Evolutionary conservation across 2,797 vertebrate genomes (phyloP).

Genomic region (Poeciliopsis presidionis): DNA sequence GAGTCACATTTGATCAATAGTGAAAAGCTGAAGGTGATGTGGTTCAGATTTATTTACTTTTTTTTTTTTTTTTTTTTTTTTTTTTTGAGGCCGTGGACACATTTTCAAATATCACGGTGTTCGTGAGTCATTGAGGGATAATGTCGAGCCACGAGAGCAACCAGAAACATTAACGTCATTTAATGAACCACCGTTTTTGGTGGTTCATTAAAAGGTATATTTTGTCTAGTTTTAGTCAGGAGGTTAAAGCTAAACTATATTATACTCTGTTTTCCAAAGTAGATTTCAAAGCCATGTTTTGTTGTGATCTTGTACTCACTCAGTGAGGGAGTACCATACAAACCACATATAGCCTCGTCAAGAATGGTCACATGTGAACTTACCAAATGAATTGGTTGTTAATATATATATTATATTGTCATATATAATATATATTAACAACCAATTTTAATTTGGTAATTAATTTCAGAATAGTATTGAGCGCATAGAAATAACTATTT

Average conservation of each 20-base stretch:
- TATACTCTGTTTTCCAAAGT: neutral
- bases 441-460: no score
- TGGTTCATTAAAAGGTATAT: neutral
- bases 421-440: no score
- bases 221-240: neutral
- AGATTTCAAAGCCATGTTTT: neutral
- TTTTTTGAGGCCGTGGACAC: neutral
- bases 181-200: neutral
- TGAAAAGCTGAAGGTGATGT: constrained; percentile 18
- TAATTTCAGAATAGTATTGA: neutral
- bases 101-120: constrained; percentile 24
- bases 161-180: neutral
- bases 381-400: no score
- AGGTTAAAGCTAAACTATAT: neutral
- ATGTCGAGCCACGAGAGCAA: constrained; percentile 5
- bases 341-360: no score
- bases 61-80: no score
- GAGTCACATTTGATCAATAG: constrained; percentile 52
- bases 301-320: neutral
- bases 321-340: neutral
- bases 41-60: constrained; percentile 16
- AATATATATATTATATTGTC: no score
- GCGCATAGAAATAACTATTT: neutral
- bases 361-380: no score
- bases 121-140: constrained; percentile 16